A percentile compares a stretch with the other conserved stretches of the same genome.
Conservation (phyloP, 37 sponge, comb jelly and placozoan genomes). For the Aphrocallistes beatrix region DNA sequence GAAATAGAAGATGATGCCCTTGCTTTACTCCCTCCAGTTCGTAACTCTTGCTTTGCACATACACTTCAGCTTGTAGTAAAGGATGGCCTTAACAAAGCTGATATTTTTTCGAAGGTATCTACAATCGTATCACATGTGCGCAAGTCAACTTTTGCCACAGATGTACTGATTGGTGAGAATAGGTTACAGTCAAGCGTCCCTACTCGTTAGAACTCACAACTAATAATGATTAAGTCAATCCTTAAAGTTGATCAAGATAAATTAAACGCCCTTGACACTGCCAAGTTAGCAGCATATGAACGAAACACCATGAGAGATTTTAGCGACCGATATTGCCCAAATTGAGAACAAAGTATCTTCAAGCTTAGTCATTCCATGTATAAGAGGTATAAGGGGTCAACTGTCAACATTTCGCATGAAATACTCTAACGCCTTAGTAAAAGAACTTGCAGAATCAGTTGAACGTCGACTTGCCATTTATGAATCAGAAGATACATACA, state of each 20-base stretch:
- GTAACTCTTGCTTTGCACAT: slow-evolving; percentile 25
- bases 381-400: slow-evolving; percentile 11
- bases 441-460: slow-evolving; percentile 16
- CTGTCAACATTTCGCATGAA: slow-evolving; percentile 9
- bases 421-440: slow-evolving; percentile 18
- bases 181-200: slow-evolving; percentile 23
- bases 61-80: slow-evolving; percentile 31
- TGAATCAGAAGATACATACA: slow-evolving; percentile 15
- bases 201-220: slow-evolving; percentile 25
- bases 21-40: slow-evolving; percentile 19
- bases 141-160: slow-evolving; percentile 24
- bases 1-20: slow-evolving; percentile 19
- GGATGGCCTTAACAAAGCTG: slow-evolving; percentile 26
- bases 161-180: slow-evolving; percentile 21
- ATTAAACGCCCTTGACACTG: slow-evolving; percentile 10
- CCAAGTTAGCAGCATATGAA: slow-evolving; percentile 26
- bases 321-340: slow-evolving; percentile 30
- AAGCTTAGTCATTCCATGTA: slow-evolving; percentile 26
- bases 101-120: slow-evolving; percentile 16
- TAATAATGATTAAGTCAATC: slow-evolving; percentile 21
- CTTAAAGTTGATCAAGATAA: slow-evolving; percentile 29
- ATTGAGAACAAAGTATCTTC: slow-evolving; percentile 20
- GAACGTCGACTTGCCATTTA: slow-evolving; percentile 16
- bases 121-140: slow-evolving; percentile 27
- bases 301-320: slow-evolving; percentile 19